Conservation (phyloP, 2,113 vertebrate species). For the Oceanodroma tethys region DNA sequence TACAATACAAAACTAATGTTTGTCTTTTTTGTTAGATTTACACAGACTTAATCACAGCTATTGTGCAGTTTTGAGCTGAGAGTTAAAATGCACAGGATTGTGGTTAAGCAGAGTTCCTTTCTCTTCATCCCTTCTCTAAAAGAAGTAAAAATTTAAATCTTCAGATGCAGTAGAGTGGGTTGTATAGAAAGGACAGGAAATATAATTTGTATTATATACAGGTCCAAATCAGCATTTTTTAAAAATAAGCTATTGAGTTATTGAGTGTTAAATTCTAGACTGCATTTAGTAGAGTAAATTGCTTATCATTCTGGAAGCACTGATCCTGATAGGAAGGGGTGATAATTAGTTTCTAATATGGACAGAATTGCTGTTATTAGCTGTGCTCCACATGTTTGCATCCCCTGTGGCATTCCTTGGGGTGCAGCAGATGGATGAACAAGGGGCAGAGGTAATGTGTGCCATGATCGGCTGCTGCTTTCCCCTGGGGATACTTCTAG, state of each 20-base stretch:
- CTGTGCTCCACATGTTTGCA: slow-evolving; percentile 46
- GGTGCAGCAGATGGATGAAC: slow-evolving; percentile 73
- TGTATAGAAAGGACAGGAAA: not conserved
- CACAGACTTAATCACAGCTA: slow-evolving; percentile 5
- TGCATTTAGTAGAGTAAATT: slow-evolving; percentile 44
- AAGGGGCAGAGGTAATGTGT: slow-evolving; percentile 66
- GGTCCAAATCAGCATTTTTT: not conserved
- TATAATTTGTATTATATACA: not conserved
- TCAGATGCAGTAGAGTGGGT: not conserved
- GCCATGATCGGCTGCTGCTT: slow-evolving; percentile 54
- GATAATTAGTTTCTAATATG: slow-evolving; percentile 65
- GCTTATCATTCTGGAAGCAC: slow-evolving; percentile 52
- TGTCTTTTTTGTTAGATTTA: not conserved
- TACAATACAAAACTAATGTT: not conserved
- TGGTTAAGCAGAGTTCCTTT: not conserved
- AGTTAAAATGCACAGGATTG: not conserved
- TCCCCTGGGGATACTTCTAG: not conserved
- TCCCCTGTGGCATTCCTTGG: slow-evolving; percentile 55
- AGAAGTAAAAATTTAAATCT: not conserved
- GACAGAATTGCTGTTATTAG: slow-evolving; percentile 63
- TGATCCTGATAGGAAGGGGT: slow-evolving; percentile 62
- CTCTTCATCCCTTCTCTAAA: not conserved
- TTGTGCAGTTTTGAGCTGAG: not conserved
- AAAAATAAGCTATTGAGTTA: not conserved
- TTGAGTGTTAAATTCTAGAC: slow-evolving; percentile 57